These are phyloP conservation scores for Tetranychus truncatus DNA, from an alignment of 2,888 invertebrate genomes.

Conservation along the genomic window DNA sequence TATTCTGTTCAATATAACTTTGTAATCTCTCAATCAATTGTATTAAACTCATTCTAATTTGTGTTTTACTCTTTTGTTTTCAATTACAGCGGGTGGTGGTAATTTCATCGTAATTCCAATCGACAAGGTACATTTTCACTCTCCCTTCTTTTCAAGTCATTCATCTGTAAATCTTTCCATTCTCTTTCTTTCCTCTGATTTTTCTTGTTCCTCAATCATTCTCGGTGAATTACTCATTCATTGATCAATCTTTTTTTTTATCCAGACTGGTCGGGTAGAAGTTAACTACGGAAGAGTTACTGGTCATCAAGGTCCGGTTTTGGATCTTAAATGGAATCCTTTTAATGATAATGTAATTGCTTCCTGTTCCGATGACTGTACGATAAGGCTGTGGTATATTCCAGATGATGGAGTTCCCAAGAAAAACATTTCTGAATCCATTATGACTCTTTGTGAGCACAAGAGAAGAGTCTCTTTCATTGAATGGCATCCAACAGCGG, in stretches of 20 bases:
- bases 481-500: slow-evolving; percentile 89
- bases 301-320: slow-evolving; percentile 85
- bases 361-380: slow-evolving; percentile 88
- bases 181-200: no score
- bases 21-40: no score
- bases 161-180: no score
- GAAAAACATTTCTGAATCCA: slow-evolving; percentile 65
- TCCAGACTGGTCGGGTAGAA: slow-evolving; percentile 73
- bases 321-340: slow-evolving; percentile 94
- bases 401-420: slow-evolving; percentile 37
- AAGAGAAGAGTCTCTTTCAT: slow-evolving; percentile 78
- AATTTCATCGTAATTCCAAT: slow-evolving; percentile 85
- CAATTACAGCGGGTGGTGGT: slow-evolving; percentile 50
- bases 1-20: no score
- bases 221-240: no score
- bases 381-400: slow-evolving; percentile 36
- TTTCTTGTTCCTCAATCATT: no score
- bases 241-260: neutral
- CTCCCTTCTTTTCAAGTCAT: no score
- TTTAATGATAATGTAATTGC: slow-evolving; percentile 97
- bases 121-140: slow-evolving; percentile 48
- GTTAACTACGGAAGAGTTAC: slow-evolving; percentile 85
- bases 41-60: no score
- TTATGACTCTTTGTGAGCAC: slow-evolving; percentile 78
- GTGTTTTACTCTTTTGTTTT: neutral